Evolutionary conservation across 2,113 vertebrate genomes (phyloP).

Genomic region (Protobothrops mucrosquamatus): DNA sequence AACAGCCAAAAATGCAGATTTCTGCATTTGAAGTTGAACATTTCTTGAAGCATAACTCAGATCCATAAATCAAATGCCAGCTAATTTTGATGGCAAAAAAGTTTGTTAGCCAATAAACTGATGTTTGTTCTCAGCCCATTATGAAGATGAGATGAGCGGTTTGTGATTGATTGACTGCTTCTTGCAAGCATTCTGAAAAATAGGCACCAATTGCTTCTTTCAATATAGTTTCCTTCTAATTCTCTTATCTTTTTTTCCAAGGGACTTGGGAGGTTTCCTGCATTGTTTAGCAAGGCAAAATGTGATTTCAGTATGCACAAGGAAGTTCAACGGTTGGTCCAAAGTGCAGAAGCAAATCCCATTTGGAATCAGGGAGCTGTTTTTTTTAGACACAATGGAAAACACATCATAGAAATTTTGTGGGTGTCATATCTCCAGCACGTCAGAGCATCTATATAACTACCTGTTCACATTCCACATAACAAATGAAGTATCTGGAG

Average conservation of each 20-base stretch:
- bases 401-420: not conserved
- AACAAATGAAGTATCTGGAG: not conserved
- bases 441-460: not conserved
- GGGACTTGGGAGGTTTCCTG: not conserved
- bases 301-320: not conserved
- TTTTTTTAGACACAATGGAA: not conserved
- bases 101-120: slow-evolving; percentile 21
- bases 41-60: slow-evolving; percentile 64
- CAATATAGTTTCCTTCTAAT: not conserved
- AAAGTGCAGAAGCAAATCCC: not conserved
- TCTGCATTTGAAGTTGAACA: slow-evolving; percentile 71
- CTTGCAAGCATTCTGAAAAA: not conserved
- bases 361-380: not conserved
- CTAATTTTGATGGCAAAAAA: slow-evolving; percentile 35
- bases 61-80: slow-evolving; percentile 72
- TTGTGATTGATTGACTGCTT: not conserved
- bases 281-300: not conserved
- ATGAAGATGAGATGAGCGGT: not conserved
- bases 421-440: not conserved
- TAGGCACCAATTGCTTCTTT: not conserved
- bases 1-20: slow-evolving; percentile 63
- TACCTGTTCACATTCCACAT: not conserved
- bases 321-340: not conserved
- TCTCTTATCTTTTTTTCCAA: not conserved
- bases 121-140: not conserved